Conservation (phyloP, 35 echinoderm and acorn worm genomes). For the Antedon bifida region DNA sequence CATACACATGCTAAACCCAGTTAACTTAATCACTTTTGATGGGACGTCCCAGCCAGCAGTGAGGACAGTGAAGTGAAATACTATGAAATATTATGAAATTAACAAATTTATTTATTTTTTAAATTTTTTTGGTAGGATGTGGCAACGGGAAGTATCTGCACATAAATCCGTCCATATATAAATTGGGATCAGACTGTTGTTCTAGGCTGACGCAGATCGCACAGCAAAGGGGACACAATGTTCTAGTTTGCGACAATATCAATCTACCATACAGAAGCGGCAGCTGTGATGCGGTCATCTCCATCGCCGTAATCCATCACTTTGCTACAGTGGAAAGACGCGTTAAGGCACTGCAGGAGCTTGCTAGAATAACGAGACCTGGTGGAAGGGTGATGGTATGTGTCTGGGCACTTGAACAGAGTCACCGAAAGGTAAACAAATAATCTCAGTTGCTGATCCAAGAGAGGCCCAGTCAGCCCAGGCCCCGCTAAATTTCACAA, state of each 20-base stretch:
- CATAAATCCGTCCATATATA: constrained; percentile 67
- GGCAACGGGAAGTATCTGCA: constrained; percentile 90
- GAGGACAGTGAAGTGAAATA: no score
- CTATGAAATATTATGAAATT: no score
- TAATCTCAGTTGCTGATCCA: no score
- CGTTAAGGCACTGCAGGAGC: constrained; percentile 55
- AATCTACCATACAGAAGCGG: constrained; percentile 74
- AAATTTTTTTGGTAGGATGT: constrained; percentile 43
- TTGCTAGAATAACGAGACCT: constrained; percentile 90
- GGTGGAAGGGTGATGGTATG: constrained; percentile 92
- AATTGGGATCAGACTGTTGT: constrained; percentile 87
- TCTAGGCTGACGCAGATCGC: constrained; percentile 58
- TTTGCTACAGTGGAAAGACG: constrained; percentile 86
- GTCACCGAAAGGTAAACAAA: constrained; percentile 94
- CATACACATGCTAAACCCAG: no score
- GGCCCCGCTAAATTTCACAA: no score
- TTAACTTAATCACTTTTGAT: no score
- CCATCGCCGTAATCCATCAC: constrained; percentile 97
- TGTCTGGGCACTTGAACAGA: constrained; percentile 98
- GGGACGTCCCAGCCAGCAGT: no score
- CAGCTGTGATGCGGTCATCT: constrained; percentile 97
- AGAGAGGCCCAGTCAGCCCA: no score
- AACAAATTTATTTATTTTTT: no score
- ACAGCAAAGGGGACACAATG: constrained; percentile 36
- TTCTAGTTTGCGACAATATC: constrained; percentile 90